phyloP scores from a whole-genome alignment of 2,113 vertebrate species.

The Odocoileus hemionus region DNA sequence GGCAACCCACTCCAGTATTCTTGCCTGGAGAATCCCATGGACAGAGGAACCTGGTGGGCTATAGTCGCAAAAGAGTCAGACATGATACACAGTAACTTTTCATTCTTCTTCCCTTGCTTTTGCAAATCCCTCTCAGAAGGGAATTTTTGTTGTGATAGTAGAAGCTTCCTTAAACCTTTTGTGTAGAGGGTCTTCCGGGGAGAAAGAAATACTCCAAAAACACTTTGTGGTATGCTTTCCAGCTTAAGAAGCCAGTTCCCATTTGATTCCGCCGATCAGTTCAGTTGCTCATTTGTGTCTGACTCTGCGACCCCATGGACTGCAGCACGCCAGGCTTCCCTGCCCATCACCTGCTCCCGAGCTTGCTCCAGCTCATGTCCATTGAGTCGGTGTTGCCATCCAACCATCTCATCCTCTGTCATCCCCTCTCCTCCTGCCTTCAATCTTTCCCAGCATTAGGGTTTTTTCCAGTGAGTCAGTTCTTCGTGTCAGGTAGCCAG shows the following conservation, averaged over 20 bases:
- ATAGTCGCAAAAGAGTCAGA: accelerated
- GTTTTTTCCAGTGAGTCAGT: not conserved
- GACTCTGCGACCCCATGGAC: not conserved
- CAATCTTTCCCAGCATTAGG: not conserved
- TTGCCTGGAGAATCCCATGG: not conserved
- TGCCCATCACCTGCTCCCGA: not conserved
- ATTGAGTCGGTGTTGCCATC: not conserved
- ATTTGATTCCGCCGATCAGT: not conserved
- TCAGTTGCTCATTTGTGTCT: not conserved
- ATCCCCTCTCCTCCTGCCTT: not conserved
- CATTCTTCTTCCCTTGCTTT: not conserved
- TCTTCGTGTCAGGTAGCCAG: not conserved
- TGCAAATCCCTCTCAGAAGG: not conserved
- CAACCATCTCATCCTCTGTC: not conserved
- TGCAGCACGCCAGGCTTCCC: not conserved
- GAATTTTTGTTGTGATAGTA: not conserved
- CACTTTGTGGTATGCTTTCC: not conserved
- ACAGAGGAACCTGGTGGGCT: not conserved
- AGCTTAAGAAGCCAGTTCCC: not conserved
- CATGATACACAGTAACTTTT: not conserved
- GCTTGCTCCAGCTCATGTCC: not conserved
- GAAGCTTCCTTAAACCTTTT: not conserved
- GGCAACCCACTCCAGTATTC: not conserved
- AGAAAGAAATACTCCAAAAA: not conserved
- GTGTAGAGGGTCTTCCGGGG: not conserved